Evolutionary conservation across 2,888 invertebrate species (phyloP), one percentile per base, ranked within the genome.

Genomic region (Lasioglossum morio): DNA sequence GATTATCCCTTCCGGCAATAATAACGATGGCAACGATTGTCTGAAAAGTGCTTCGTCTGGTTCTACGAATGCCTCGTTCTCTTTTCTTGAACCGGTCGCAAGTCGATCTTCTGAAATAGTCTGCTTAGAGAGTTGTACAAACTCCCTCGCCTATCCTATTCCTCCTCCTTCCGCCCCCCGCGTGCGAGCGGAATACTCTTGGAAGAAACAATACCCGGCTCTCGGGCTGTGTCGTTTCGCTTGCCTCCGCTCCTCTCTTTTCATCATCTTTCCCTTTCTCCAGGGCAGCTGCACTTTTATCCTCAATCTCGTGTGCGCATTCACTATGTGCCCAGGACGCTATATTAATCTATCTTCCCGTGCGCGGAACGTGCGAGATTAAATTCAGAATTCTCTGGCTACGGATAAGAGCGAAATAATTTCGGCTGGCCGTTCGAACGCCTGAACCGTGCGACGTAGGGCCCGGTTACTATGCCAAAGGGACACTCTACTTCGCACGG

Each of bases 61-160:
- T 76, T 72, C 37, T 30, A 46, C 57, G 60, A 73, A 84, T 79
- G 72, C 34, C 60, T 40, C 37, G 46, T 69, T 53, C 77, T 23
- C 53, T 46, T 57, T 48, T 40, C 53, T 48, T 16, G 43, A 27
- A 48, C 69, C 37, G 14, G 70, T 27, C 37, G 16, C 70, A 30
- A 75, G 40, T 78, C 63, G 77, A n/a, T 78, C 53, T 37, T 23
- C 48, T 30, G 63, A 57, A 81, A 77, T 74, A 84, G 82, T 72
- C 79, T 75, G 88, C 79, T 89, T 82, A 85, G 80, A 88, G 89
- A 72, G 79, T 89, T 85, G 85, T 81, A 89, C 63, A 77, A 89
- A 89, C 84, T 82, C 40, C 40, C 12, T 81, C 5, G 37, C 37
- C 77, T 82, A 27, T n/a, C 2, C 23, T 53, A 3, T 23, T 53